Percentiles rank a stretch among this genome's conserved stretches.
Conservation (phyloP, 1,140 invertebrate genomes). For the Paraescarpia echinospica region DNA sequence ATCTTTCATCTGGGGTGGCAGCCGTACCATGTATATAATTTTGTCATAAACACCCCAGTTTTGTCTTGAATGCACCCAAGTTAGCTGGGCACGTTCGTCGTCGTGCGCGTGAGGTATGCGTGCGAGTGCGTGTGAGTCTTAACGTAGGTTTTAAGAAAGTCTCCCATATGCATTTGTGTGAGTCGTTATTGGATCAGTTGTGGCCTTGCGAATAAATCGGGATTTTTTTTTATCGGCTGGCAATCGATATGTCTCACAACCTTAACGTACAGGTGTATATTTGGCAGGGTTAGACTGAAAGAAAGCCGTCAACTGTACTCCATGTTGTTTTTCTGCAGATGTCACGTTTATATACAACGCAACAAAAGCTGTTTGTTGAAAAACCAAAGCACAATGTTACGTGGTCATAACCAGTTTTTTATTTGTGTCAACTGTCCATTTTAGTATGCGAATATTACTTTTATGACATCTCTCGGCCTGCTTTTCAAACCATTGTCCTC, state of each 20-base stretch:
- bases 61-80: background rate
- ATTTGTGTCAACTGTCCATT: background rate
- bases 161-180: background rate
- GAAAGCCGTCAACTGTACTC: background rate
- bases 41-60: background rate
- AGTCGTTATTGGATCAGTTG: background rate
- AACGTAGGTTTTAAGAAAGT: background rate
- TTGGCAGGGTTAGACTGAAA: background rate
- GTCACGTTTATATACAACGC: background rate
- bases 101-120: background rate
- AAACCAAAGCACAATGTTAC: conserved; percentile 5
- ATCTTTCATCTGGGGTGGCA: background rate
- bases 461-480: background rate
- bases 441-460: background rate
- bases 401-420: background rate
- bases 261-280: background rate
- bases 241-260: background rate
- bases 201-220: background rate
- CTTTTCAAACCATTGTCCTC: background rate
- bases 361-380: background rate
- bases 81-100: background rate
- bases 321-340: background rate
- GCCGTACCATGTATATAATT: conserved; percentile 5
- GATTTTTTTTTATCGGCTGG: background rate
- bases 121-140: background rate